A percentile compares a stretch with the other conserved stretches of the same genome.
Evolutionary conservation across 2,888 invertebrate species (phyloP).

Genomic region (Himalopsyche tibetana): DNA sequence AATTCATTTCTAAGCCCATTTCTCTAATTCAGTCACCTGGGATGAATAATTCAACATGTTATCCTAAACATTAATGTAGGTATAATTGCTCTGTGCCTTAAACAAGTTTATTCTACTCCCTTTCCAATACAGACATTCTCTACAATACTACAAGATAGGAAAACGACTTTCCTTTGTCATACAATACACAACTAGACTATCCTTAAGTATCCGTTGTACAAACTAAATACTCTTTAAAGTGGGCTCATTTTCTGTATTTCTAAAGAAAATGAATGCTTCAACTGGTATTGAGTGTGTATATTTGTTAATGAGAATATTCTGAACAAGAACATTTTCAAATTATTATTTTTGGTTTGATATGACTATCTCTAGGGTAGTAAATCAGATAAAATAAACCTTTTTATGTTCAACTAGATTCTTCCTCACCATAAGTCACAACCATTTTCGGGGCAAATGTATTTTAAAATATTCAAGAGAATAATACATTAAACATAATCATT

Average conservation of each 20-base stretch:
- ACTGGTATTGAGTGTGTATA: not conserved
- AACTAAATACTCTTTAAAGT: not conserved
- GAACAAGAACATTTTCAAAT: not conserved
- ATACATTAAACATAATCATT: too few relatives aligned
- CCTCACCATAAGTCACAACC: too few relatives aligned
- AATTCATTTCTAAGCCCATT: not conserved
- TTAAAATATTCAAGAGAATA: too few relatives aligned
- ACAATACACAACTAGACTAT: not conserved
- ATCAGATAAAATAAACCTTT: slow-evolving; percentile 13
- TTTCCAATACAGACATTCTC: not conserved
- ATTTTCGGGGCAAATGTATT: too few relatives aligned
- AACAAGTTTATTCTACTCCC: slow-evolving; percentile 23
- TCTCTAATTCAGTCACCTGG: slow-evolving; percentile 20
- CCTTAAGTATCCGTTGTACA: not conserved
- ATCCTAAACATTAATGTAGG: not conserved
- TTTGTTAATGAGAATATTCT: not conserved
- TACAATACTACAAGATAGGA: not conserved
- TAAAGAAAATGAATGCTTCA: not conserved
- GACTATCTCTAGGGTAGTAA: not conserved
- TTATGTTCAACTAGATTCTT: not conserved
- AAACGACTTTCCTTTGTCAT: slow-evolving; percentile 4
- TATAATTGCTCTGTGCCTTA: slow-evolving; percentile 12
- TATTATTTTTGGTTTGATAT: not conserved
- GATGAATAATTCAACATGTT: slow-evolving; percentile 8
- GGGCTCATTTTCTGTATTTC: not conserved